These are phyloP conservation scores for Xenus cinereus DNA, from an alignment of 2,113 vertebrate species.

Conservation along the genomic window DNA sequence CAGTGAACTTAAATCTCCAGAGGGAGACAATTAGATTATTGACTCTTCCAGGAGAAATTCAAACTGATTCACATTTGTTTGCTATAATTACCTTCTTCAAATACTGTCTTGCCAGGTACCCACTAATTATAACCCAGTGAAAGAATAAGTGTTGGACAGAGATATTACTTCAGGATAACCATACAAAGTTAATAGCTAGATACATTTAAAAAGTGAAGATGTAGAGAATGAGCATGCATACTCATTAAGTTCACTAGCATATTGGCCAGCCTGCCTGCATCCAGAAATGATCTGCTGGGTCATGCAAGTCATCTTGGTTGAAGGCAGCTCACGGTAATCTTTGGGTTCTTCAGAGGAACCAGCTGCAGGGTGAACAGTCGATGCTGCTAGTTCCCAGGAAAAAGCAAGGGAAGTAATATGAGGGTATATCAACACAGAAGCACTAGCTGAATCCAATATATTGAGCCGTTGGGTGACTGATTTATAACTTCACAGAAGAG, in stretches of 20 bases:
- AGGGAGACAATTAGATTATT: constrained; percentile 23
- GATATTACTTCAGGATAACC: not conserved
- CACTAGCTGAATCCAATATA: not conserved
- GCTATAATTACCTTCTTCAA: constrained; percentile 43
- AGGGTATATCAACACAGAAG: not conserved
- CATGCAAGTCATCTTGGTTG: not conserved
- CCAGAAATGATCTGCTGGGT: not conserved
- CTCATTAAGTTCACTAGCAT: not conserved
- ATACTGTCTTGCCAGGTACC: not conserved
- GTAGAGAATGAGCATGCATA: not conserved
- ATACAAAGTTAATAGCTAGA: not conserved
- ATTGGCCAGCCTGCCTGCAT: not conserved
- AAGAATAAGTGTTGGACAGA: not conserved
- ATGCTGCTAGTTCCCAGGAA: not conserved
- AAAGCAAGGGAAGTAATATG: not conserved
- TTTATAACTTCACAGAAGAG: not conserved
- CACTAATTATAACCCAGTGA: constrained; percentile 3
- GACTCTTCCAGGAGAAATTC: constrained; percentile 26
- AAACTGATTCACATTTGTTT: constrained; percentile 38
- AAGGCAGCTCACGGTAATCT: not conserved
- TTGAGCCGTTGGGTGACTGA: not conserved
- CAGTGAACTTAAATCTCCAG: not conserved
- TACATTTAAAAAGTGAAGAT: not conserved
- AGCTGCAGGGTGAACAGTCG: not conserved
- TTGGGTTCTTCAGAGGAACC: not conserved